phyloP scores from a whole-genome alignment of 2,888 invertebrate species.

The Nomada ruficornis region DNA sequence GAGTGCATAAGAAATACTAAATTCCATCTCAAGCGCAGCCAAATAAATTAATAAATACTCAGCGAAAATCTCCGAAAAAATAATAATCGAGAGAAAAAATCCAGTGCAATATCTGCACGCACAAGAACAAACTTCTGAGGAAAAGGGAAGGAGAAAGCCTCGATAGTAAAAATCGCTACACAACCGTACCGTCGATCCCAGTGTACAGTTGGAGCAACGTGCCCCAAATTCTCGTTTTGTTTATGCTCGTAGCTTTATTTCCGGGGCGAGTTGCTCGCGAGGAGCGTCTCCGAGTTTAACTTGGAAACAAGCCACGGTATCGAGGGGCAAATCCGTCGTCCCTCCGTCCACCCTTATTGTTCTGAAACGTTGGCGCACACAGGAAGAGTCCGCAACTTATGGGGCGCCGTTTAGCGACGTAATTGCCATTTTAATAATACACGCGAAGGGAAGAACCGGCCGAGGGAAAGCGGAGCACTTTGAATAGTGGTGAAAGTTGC shows the following conservation, averaged over 20 bases:
- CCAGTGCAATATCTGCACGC: background rate
- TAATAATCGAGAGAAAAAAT: no score
- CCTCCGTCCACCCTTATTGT: conserved; percentile 54
- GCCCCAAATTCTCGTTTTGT: conserved; percentile 63
- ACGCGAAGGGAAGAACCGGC: conserved; percentile 29
- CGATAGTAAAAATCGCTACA: background rate
- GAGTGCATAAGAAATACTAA: no score
- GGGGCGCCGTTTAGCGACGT: conserved; percentile 43
- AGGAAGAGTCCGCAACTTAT: conserved; percentile 7
- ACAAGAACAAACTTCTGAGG: background rate
- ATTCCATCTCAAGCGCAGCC: no score
- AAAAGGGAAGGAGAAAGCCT: background rate
- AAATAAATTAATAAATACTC: no score
- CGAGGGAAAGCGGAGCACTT: conserved; percentile 13
- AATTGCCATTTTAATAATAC: conserved; percentile 62
- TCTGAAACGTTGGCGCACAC: conserved; percentile 35
- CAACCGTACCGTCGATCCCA: conserved; percentile 6
- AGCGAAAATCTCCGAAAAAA: no score
- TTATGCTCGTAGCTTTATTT: conserved; percentile 49
- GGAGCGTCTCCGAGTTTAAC: conserved; percentile 67
- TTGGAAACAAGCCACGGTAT: conserved; percentile 70
- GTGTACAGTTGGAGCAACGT: background rate
- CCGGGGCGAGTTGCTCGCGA: conserved; percentile 33
- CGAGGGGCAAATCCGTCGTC: conserved; percentile 43
- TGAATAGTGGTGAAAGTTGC: conserved; percentile 59